Evolutionary conservation across 1,140 invertebrate species (phyloP).

Genomic region (Reticulitermes speratus): DNA sequence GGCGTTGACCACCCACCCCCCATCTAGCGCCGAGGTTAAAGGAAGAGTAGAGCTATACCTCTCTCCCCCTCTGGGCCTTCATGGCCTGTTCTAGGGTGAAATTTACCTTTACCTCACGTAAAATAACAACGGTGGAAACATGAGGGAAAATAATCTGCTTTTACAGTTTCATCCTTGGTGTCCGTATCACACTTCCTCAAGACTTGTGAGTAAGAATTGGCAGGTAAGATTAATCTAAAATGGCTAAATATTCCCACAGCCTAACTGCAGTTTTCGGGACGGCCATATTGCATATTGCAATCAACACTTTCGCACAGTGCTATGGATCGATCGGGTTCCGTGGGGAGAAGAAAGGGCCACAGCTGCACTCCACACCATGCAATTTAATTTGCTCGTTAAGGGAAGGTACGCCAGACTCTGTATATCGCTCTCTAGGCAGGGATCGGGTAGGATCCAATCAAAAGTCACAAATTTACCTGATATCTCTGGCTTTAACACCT

Average conservation of each 20-base stretch:
- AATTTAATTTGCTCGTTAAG: constrained; percentile 27
- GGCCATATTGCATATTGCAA: not conserved
- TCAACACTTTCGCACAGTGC: not conserved
- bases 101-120: too few species aligned
- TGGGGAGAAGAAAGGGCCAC: not conserved
- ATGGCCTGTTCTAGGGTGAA: too few species aligned
- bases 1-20: too few species aligned
- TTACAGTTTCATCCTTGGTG: not conserved
- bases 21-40: too few species aligned
- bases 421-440: too few species aligned
- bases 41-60: too few species aligned
- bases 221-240: not conserved
- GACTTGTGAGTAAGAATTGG: not conserved
- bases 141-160: too few species aligned
- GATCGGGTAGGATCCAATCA: too few species aligned
- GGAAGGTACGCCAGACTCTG: not conserved
- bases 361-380: not conserved
- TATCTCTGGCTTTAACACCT: too few species aligned
- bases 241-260: not conserved
- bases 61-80: too few species aligned
- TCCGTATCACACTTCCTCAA: not conserved
- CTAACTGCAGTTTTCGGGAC: not conserved
- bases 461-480: too few species aligned
- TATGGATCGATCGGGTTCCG: not conserved
- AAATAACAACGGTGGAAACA: too few species aligned